Conservation (phyloP, 2,888 invertebrate genomes). For the Catocala sponsa region DNA sequence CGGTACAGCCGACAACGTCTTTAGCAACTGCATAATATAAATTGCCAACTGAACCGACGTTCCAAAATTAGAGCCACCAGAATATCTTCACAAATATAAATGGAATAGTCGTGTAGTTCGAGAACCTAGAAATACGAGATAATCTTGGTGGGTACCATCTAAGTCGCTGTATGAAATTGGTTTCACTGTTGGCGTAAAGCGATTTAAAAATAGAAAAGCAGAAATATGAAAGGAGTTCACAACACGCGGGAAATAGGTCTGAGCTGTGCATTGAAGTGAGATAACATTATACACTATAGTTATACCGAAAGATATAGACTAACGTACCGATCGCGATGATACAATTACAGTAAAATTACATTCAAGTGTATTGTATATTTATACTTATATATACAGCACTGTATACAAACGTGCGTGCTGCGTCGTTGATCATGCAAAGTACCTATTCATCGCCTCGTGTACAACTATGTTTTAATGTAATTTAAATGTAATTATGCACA, state of each 20-base stretch:
- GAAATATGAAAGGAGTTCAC: constrained; percentile 34
- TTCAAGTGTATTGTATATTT: too few species aligned
- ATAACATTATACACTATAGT: background rate
- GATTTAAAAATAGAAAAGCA: constrained; percentile 53
- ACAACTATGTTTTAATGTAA: too few species aligned
- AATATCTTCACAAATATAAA: constrained; percentile 73
- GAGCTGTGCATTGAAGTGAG: constrained; percentile 10
- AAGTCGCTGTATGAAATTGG: constrained; percentile 59
- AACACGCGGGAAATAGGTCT: constrained; percentile 23
- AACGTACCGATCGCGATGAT: too few species aligned
- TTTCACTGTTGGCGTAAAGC: constrained; percentile 52
- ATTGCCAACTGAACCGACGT: constrained; percentile 56
- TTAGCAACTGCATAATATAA: constrained; percentile 58
- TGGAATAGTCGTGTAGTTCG: constrained; percentile 82
- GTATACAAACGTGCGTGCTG: too few species aligned
- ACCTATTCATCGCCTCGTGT: too few species aligned
- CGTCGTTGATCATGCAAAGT: too few species aligned
- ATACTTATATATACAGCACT: too few species aligned
- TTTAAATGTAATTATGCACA: too few species aligned
- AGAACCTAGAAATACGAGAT: constrained; percentile 70
- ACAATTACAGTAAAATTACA: too few species aligned
- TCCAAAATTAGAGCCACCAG: constrained; percentile 68
- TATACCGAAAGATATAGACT: too few species aligned
- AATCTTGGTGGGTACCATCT: constrained; percentile 62
- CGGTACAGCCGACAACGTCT: constrained; percentile 30